Percentiles rank a stretch among this genome's conserved stretches.
These are phyloP conservation scores for Bostrychus sinensis DNA, from an alignment of 2,113 vertebrate species.

Conservation along the genomic window DNA sequence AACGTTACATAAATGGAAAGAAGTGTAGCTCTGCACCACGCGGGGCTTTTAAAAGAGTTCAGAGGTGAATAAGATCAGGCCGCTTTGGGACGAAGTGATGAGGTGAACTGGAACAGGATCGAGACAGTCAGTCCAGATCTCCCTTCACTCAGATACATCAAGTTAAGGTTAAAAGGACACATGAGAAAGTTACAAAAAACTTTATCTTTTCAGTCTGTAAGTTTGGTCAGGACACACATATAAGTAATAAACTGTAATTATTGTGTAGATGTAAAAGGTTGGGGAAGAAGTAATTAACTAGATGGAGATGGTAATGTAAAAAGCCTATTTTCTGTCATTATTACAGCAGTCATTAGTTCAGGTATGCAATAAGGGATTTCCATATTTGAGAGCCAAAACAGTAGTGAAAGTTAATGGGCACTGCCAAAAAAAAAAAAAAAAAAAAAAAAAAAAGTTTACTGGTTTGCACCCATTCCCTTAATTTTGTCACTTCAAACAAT, in stretches of 20 bases:
- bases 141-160: slow-evolving; percentile 48
- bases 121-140: slow-evolving; percentile 60
- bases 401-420: not conserved
- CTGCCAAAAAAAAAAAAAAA: no score
- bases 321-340: not conserved
- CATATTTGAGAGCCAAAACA: not conserved
- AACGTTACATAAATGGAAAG: not conserved
- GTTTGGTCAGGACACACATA: slow-evolving; percentile 3
- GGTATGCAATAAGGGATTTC: not conserved
- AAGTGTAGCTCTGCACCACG: not conserved
- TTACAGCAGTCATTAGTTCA: not conserved
- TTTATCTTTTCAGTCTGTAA: slow-evolving; percentile 31
- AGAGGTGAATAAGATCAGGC: slow-evolving; percentile 43
- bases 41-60: slow-evolving; percentile 29
- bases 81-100: slow-evolving; percentile 33
- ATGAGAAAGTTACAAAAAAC: slow-evolving; percentile 28
- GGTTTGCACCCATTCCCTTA: no score
- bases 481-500: no score
- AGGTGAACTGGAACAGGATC: slow-evolving; percentile 52
- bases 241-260: not conserved
- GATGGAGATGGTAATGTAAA: not conserved
- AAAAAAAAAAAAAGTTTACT: no score
- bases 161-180: slow-evolving; percentile 19
- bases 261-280: not conserved
- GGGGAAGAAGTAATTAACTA: not conserved